Conservation (phyloP, 2,113 vertebrate genomes). For the Hypanus sabinus region DNA sequence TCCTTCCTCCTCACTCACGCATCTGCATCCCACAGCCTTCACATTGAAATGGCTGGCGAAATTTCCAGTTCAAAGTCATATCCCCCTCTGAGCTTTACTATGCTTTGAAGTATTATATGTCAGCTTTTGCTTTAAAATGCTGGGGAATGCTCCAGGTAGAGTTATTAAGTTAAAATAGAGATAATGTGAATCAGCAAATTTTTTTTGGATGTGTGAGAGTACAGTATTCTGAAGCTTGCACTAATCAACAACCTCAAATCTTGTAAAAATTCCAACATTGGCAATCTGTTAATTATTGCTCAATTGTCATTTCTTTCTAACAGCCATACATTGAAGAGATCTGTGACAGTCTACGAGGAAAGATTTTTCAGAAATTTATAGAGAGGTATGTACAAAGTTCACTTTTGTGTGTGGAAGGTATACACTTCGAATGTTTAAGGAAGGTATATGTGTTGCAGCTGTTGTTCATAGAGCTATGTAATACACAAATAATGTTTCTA, state of each 20-base stretch:
- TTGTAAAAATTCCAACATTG: not conserved
- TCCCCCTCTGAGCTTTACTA: not conserved
- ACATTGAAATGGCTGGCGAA: not conserved
- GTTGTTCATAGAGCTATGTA: not conserved
- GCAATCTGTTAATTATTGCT: not conserved
- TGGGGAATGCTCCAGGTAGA: not conserved
- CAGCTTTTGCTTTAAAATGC: slow-evolving; percentile 2
- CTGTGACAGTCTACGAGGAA: slow-evolving; percentile 87
- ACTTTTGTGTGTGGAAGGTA: not conserved
- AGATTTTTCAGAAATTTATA: slow-evolving; percentile 89
- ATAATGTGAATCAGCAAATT: not conserved
- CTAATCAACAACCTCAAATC: not conserved
- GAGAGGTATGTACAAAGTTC: slow-evolving; percentile 76
- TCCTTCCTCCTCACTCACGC: not conserved
- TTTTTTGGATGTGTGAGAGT: not conserved
- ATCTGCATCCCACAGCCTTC: not conserved
- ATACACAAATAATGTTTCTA: not conserved
- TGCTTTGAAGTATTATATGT: not conserved
- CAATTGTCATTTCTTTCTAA: slow-evolving; percentile 39
- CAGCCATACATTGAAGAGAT: slow-evolving; percentile 95
- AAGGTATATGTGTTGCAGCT: not conserved
- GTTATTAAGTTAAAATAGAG: not conserved
- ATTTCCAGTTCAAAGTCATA: not conserved
- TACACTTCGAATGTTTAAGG: not conserved
- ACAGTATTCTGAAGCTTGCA: not conserved